Conservation (phyloP, 2,113 vertebrate species). For the Campylomormyrus numenius region DNA sequence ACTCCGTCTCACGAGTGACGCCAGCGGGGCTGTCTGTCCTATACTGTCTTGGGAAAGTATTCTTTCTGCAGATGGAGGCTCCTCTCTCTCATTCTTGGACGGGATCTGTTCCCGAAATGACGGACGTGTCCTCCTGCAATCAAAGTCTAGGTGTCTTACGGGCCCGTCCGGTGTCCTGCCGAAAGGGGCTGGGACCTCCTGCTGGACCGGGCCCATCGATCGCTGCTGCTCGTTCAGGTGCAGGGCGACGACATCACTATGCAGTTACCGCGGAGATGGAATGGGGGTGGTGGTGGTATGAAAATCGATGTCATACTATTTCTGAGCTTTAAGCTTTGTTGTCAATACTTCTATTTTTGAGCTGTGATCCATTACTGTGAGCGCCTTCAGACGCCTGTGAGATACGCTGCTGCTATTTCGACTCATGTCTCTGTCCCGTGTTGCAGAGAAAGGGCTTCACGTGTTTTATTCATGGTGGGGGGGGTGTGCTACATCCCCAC, state of each 20-base stretch:
- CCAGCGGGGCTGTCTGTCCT: neutral
- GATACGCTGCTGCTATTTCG: neutral
- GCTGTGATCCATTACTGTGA: neutral
- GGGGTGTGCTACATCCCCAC: neutral
- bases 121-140: neutral
- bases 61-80: neutral
- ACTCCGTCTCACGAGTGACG: neutral
- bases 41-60: neutral
- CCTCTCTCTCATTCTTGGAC: neutral
- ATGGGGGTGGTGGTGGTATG: neutral
- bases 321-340: slow-evolving; percentile 7
- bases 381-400: neutral
- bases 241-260: neutral
- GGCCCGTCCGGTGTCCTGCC: neutral
- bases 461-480: slow-evolving; percentile 15
- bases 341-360: neutral
- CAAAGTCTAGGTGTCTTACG: neutral
- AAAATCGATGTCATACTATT: neutral
- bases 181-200: neutral
- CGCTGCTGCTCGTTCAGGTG: neutral
- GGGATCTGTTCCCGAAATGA: neutral
- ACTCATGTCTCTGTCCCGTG: slow-evolving; percentile 1
- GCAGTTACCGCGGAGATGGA: neutral
- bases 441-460: slow-evolving; percentile 18
- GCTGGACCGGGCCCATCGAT: neutral